Evolutionary conservation across 1,140 invertebrate genomes (phyloP).

Genomic region (Hyposmocoma kahamanoa): DNA sequence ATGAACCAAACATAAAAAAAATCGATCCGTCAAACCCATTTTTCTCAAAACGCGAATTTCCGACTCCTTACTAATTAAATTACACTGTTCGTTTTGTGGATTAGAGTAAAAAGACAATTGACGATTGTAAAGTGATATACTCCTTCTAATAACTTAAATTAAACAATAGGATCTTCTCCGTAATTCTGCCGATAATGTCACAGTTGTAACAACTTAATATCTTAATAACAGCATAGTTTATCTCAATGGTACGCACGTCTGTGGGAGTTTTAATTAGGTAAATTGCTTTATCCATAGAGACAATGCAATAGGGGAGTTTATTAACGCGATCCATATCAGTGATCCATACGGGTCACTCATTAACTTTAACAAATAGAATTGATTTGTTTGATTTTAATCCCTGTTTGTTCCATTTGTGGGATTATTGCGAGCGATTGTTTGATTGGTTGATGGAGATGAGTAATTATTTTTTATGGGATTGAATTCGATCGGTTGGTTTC

Average conservation of each 20-base stretch:
- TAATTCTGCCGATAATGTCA: constrained; percentile 1
- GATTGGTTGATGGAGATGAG: too few relatives aligned
- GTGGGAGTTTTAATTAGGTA: constrained; percentile 63
- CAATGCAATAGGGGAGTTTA: constrained; percentile 63
- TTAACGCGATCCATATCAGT: constrained; percentile 51
- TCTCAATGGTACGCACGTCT: constrained; percentile 33
- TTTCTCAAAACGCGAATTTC: too few relatives aligned
- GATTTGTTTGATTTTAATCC: constrained; percentile 65
- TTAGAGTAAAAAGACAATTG: too few relatives aligned
- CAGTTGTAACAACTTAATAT: constrained; percentile 29
- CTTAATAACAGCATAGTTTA: constrained; percentile 57
- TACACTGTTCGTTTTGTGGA: too few relatives aligned
- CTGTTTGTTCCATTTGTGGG: neutral
- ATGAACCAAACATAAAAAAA: too few relatives aligned
- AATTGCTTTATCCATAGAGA: constrained; percentile 64
- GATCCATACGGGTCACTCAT: constrained; percentile 51
- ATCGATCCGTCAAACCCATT: too few relatives aligned
- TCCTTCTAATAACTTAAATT: too few relatives aligned
- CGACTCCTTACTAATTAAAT: too few relatives aligned
- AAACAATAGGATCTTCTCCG: too few relatives aligned
- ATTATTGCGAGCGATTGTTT: neutral
- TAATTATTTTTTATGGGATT: too few relatives aligned
- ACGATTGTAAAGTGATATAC: too few relatives aligned
- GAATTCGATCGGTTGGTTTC: too few relatives aligned
- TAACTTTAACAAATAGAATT: constrained; percentile 50